Evolutionary conservation across 2,113 vertebrate genomes (phyloP), one percentile per base, ranked within the genome.

Genomic region (Sinocyclocheilus anophthalmus): DNA sequence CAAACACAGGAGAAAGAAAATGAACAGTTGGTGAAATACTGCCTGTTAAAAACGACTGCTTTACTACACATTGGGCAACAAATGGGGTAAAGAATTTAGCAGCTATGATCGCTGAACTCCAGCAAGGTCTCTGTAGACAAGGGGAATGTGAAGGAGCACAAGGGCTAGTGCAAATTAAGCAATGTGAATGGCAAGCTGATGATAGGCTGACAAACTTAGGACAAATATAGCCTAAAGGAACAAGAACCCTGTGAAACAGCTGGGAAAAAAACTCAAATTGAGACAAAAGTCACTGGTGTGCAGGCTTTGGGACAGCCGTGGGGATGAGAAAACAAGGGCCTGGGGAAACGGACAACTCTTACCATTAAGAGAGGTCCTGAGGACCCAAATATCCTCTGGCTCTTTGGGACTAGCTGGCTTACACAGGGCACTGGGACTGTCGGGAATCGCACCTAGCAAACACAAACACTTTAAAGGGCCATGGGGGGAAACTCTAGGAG

Each of bases 351-450:
- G 83, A 75, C 30, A 92, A 89, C 89, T 93, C 95, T 95, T 95
- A 95, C 95, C 95, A 90, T 89, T 86, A 87, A 93, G 91, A 81
- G 92, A 91, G 67, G 90, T 93, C 92, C 94, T 94, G 90, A 95
- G 94, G 90, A 95, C 93, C 95, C 95, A 95, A 88, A 95, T 92
- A 88, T 95, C 94, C 92, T 93, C 92, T 93, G 87, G 45, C 37
- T 85, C 83, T 83, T 57, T 88, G 86, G 92, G 87, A 89, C 87
- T 93, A 92, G 90, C 88, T 90, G 92, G 91, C 90, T 91, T 91
- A 92, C 90, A 90, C 89, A 92, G 90, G 91, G 86, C 81, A 89
- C 92, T 89, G 87, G 89, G 86, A 84, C 91, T 93, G 91, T 90
- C 89, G 53, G 87, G 87, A 89, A 90, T 88, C 87, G 82, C 85